Base-by-base conservation (phyloP, 2,888 invertebrate species). In the Anodontia alba region DNA sequence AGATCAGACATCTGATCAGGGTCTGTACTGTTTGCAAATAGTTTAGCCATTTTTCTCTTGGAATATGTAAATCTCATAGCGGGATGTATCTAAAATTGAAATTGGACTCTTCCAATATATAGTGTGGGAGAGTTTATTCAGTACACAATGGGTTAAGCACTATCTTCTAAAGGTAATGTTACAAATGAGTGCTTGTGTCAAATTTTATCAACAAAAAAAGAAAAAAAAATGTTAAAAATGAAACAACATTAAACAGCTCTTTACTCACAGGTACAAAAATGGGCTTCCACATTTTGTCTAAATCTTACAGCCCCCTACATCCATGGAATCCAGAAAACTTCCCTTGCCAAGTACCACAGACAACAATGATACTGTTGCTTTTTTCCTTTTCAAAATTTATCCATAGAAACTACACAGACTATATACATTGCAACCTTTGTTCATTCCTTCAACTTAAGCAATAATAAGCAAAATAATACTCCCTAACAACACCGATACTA, bases 251-350 rank as follows among this genome's bases (percentile, higher is more conserved):
- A 54, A 20, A 8, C 62, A 62, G 23, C 31, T 62, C 68, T 49
- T 33, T 54, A 81, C 84, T 84, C 81, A 84, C 84, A 36, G 84
- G 84, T 20, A 74, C 49, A 77, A 67, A 84, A 29, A 68, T 23
- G 12, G 84, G 84, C 68, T 84, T 84, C 84, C 84, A 84, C 84
- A 84, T 84, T 69, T 66, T 72, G 43, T 42, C n/a, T 33, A 62
- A 10, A 12, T 33, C 70, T 36, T 26, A 70, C 26, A 43, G 10
- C 17, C 70, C 20, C 12, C 23, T 23, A 33, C 68, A 68, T 33
- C 62, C 62, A 33, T 12, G 26, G 8, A n/a, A 26, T 26, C 54
- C 54, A 23, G 26, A 54, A 54, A 26, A 5, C 31, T 62, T 62
- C 23, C 10, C 62, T 62, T 62, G 17, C 62, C 23, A 26, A 23